A percentile compares a stretch with the other conserved stretches of the same genome.
Conservation (phyloP, 2,797 vertebrate species). For the Catamblyrhynchus diadema region DNA sequence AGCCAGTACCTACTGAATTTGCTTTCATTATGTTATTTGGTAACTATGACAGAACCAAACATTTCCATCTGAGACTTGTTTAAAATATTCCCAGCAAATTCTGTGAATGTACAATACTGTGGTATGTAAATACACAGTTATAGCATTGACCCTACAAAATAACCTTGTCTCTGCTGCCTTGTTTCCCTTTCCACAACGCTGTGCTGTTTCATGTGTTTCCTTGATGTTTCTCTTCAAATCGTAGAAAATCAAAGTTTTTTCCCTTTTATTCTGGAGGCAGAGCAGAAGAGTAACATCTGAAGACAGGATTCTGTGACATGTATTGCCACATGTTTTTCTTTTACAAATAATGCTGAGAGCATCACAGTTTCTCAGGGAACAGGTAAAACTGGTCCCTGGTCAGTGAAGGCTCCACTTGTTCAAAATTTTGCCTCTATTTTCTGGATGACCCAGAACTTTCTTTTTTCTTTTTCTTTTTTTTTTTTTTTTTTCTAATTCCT, state of each 20-base stretch:
- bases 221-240: neutral
- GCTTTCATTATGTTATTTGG: neutral
- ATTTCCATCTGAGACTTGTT: neutral
- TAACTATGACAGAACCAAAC: neutral
- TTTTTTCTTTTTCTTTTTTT: neutral
- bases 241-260: neutral
- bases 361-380: neutral
- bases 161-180: neutral
- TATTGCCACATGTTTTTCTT: neutral
- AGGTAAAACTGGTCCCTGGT: neutral
- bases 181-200: neutral
- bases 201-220: neutral
- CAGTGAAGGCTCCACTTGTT: neutral
- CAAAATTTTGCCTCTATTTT: constrained; percentile 20
- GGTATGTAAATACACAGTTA: neutral
- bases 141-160: neutral
- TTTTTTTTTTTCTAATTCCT: neutral
- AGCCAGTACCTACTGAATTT: constrained; percentile 5
- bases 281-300: neutral
- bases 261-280: neutral
- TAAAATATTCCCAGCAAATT: neutral
- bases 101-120: neutral
- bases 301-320: neutral
- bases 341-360: neutral
- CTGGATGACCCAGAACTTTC: constrained; percentile 54